phyloP scores from a whole-genome alignment of 2,797 vertebrate genomes.

The Aotus griseimembra region DNA sequence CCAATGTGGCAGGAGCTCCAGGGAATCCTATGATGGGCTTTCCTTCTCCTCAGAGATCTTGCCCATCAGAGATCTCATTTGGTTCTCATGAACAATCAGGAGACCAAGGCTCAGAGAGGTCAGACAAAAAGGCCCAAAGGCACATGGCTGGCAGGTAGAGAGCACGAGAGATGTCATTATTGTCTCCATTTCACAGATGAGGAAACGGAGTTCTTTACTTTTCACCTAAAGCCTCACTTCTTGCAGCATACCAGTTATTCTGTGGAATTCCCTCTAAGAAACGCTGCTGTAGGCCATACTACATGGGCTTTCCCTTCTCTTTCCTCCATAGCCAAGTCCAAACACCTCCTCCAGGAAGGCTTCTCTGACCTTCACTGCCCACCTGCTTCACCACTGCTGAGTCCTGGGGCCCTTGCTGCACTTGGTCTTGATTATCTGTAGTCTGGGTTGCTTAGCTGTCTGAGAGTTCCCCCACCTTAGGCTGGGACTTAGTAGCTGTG shows the following conservation, averaged over 20 bases:
- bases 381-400: not conserved
- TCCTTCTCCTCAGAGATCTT: not conserved
- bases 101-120: not conserved
- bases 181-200: not conserved
- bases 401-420: not conserved
- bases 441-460: not conserved
- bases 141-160: not conserved
- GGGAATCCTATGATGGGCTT: not conserved
- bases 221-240: not conserved
- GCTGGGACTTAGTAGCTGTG: not conserved
- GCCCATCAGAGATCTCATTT: not conserved
- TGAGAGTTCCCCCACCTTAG: not conserved
- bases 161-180: not conserved
- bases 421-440: not conserved
- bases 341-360: not conserved
- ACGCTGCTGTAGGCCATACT: not conserved
- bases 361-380: not conserved
- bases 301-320: not conserved
- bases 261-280: not conserved
- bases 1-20: not conserved
- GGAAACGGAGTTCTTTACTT: not conserved
- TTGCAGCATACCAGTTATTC: not conserved
- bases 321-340: not conserved
- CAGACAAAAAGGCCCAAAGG: not conserved
- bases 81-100: not conserved